These are phyloP conservation scores for Danio tinwini DNA, from an alignment of 2,797 vertebrate species.

Conservation along the genomic window DNA sequence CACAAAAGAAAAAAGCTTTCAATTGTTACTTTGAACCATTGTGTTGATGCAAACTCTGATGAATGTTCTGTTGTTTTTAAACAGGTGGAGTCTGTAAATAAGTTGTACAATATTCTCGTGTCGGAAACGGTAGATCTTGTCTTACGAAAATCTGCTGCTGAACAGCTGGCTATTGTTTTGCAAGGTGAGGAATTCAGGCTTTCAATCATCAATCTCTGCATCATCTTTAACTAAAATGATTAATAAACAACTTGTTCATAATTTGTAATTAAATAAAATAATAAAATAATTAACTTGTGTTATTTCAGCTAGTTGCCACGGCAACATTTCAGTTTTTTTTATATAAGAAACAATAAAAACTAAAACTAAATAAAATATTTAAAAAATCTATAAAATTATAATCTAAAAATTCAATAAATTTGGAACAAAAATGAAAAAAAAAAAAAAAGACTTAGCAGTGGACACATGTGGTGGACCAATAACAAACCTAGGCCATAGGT, in stretches of 20 bases:
- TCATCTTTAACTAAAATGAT: neutral
- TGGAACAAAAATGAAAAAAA: too few relatives aligned
- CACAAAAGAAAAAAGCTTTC: neutral
- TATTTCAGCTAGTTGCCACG: neutral
- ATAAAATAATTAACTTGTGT: too few relatives aligned
- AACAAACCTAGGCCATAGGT: too few relatives aligned
- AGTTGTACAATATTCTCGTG: constrained; percentile 86
- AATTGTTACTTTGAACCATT: neutral
- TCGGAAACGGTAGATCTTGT: constrained; percentile 86
- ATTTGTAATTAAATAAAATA: too few relatives aligned
- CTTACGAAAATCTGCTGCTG: constrained; percentile 89
- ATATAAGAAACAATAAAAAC: neutral
- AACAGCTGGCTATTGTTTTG: constrained; percentile 90
- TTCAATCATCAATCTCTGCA: neutral
- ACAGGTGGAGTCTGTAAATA: constrained; percentile 90
- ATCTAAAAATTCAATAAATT: too few relatives aligned
- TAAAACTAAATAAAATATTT: neutral
- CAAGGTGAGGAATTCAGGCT: constrained; percentile 83
- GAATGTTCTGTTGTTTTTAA: neutral
- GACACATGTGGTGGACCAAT: too few relatives aligned
- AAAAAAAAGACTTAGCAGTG: too few relatives aligned
- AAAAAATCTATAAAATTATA: too few relatives aligned
- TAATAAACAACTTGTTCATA: too few relatives aligned
- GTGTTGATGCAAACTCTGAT: neutral
- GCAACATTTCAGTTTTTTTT: too few relatives aligned